Conservation (phyloP, 2,113 vertebrate species). For the Carassius carassius region DNA sequence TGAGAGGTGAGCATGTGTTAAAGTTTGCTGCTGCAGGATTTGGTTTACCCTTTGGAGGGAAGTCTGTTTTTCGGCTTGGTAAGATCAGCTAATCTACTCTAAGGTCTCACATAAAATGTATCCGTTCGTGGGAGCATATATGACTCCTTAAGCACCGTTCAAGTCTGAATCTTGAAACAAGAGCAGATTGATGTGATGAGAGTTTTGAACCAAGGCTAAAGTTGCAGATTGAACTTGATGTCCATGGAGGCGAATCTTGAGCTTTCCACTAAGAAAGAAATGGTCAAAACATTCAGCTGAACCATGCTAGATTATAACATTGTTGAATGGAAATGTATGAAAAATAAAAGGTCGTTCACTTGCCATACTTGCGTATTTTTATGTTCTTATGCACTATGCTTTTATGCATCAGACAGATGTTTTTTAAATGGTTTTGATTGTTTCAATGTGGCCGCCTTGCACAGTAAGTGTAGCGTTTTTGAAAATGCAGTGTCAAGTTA, state of each 20-base stretch:
- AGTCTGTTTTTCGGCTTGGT: constrained; percentile 64
- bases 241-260: not conserved
- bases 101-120: constrained; percentile 24
- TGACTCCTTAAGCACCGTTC: constrained; percentile 4
- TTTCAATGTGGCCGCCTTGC: too few species aligned
- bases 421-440: not conserved
- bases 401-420: not conserved
- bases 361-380: not conserved
- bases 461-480: not conserved
- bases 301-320: not conserved
- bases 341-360: not conserved
- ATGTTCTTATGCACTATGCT: not conserved
- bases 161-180: not conserved
- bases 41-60: constrained; percentile 57
- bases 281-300: not conserved
- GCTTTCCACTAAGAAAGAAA: not conserved
- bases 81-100: constrained; percentile 39
- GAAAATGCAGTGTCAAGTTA: not conserved
- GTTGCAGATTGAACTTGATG: not conserved
- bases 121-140: not conserved
- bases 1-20: constrained; percentile 29
- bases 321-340: constrained; percentile 4
- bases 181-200: not conserved
- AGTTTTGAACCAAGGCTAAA: constrained; percentile 34
- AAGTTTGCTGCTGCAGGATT: constrained; percentile 38